Evolutionary conservation across 2,113 vertebrate genomes (phyloP), one percentile per base, ranked within the genome.

Genomic region (Puffinus mauretanicus): DNA sequence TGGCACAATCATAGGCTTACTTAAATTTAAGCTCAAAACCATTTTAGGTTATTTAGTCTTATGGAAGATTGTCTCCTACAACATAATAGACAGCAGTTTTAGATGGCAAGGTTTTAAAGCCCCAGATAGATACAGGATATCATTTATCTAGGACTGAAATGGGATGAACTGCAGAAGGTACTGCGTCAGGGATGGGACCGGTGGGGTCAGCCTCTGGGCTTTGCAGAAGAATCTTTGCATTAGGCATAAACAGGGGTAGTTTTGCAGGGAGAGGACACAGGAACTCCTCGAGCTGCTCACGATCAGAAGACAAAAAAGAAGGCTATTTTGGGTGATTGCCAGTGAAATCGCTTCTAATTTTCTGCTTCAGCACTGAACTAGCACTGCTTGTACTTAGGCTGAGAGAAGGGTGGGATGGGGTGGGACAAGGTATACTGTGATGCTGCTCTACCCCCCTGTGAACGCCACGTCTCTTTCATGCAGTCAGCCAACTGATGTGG

Each of bases 21-120:
- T 90, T 93, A 66, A 54, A 78, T 96, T 72, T 30, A 86, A 86
- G 16, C 34, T 83, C 62, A 61, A 83, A 94, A 66, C 12, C 27
- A 40, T 66, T 90, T 83, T 27, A 73, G 7, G 30, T 81, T 77
- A 86, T 89, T 95, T 91, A 62, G 34, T 65, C 79, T 66, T 71
- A 65, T 6, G 19, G 86, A 73, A 11, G 7, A 62, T 78, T 94
- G 29, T 73, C 46, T 94, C 42, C 86, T 92, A 54, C n/a, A 11
- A 6, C 47, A 7, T 42, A 83, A 73, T 47, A 75, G 78, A 18
- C 2, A 3, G 22, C 32, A 84, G 24, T 40, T 89, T 64, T 77
- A 46, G 46, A 52, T 72, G 29, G 9, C 20, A 64, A 79, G 32
- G 26, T 93, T 94, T 71, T 55, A 80, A 86, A 90, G 52, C 14